These are phyloP conservation scores for Coptotermes formosanus DNA, from an alignment of 1,140 invertebrate genomes.

Conservation along the genomic window DNA sequence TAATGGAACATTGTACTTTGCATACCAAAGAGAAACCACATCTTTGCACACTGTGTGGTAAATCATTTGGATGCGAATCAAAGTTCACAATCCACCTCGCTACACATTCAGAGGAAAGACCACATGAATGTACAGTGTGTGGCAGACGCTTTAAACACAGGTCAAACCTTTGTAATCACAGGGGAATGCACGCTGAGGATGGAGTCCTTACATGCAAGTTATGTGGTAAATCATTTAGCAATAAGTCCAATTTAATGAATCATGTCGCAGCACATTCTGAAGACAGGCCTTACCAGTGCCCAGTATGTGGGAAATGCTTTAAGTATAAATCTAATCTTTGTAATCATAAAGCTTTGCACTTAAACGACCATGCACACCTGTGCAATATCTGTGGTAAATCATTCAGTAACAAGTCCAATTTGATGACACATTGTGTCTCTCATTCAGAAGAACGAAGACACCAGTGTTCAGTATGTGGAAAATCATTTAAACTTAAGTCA, in stretches of 20 bases:
- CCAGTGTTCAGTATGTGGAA: not conserved
- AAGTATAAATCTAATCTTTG: conserved; percentile 1
- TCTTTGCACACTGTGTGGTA: not conserved
- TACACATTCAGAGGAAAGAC: conserved; percentile 42
- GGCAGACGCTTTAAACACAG: conserved; percentile 40
- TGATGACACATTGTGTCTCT: not conserved
- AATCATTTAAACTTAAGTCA: conserved; percentile 6
- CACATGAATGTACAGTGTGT: conserved; percentile 44
- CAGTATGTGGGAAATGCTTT: conserved; percentile 58
- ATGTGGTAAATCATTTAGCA: conserved; percentile 34
- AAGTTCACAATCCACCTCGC: conserved; percentile 29
- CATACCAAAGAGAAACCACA: not conserved
- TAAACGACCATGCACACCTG: conserved; percentile 53
- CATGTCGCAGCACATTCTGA: conserved; percentile 51
- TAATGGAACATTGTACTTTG: not conserved
- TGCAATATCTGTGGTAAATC: conserved; percentile 61
- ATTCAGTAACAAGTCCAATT: conserved; percentile 41
- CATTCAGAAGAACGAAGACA: not conserved
- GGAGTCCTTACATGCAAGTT: conserved; percentile 24
- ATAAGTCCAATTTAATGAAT: conserved; percentile 33
- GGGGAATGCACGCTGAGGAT: conserved; percentile 11
- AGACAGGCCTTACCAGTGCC: conserved; percentile 61
- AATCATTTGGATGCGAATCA: conserved; percentile 18
- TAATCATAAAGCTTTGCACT: not conserved
- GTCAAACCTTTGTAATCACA: conserved; percentile 37